Evolutionary conservation across 2,113 vertebrate genomes (phyloP).

Genomic region (Quiscalus mexicanus): DNA sequence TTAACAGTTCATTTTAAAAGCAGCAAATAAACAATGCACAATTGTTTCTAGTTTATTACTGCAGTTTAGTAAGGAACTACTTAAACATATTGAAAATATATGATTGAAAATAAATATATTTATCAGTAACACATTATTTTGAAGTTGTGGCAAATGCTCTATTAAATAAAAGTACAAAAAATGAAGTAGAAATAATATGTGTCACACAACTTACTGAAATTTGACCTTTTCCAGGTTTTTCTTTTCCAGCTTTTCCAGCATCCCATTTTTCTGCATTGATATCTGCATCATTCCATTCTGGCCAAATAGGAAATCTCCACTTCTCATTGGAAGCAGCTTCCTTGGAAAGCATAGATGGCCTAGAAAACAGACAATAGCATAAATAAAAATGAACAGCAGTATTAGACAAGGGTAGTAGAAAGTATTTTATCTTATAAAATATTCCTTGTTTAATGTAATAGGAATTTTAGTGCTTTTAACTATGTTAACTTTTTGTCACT

Average conservation of each 20-base stretch:
- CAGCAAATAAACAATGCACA: background rate
- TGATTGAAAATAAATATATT: background rate
- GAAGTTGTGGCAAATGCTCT: background rate
- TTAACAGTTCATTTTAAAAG: background rate
- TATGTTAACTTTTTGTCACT: background rate
- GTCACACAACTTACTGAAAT: conserved; percentile 71
- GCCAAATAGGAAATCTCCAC: conserved; percentile 82
- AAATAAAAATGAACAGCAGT: background rate
- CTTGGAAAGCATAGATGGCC: background rate
- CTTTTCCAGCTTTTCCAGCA: conserved; percentile 75
- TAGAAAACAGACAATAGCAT: conserved; percentile 36
- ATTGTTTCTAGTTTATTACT: background rate
- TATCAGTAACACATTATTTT: background rate
- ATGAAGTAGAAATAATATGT: background rate
- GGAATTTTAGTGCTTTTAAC: background rate
- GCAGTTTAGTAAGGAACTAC: background rate
- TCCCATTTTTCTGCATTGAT: conserved; percentile 92
- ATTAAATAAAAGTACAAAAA: background rate
- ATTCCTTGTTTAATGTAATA: background rate
- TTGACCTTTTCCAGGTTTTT: conserved; percentile 77
- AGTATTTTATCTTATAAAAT: background rate
- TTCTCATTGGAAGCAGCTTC: conserved; percentile 47
- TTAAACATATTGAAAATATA: background rate
- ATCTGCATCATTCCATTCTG: conserved; percentile 91
- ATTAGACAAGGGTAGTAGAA: background rate